phyloP scores from a whole-genome alignment of 2,113 vertebrate species.

The Elephantulus edwardii region DNA sequence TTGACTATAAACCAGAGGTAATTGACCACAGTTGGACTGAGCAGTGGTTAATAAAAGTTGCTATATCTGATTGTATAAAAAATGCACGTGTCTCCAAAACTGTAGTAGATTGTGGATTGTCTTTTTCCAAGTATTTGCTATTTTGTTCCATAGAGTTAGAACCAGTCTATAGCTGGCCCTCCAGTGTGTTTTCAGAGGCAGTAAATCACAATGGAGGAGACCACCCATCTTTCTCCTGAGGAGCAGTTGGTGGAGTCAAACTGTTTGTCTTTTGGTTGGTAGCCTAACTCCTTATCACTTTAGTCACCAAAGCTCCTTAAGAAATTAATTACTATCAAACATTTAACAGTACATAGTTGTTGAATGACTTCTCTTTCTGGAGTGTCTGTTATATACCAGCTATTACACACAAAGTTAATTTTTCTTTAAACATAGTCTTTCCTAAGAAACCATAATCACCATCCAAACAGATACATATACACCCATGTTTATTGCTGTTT shows the following conservation, averaged over 20 bases:
- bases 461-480: too few relatives aligned
- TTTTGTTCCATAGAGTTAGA: too few relatives aligned
- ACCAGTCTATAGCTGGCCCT: too few relatives aligned
- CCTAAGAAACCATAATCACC: too few relatives aligned
- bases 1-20: neutral
- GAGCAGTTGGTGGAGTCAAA: too few relatives aligned
- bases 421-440: neutral
- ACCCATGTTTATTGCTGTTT: too few relatives aligned
- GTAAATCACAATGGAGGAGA: too few relatives aligned
- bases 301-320: too few relatives aligned
- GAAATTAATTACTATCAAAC: constrained; percentile 29
- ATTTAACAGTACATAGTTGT: constrained; percentile 1
- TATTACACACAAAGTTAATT: neutral
- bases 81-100: constrained; percentile 5
- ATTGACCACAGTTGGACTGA: neutral
- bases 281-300: too few relatives aligned
- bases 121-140: neutral
- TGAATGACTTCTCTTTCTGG: constrained; percentile 39
- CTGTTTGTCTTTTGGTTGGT: too few relatives aligned
- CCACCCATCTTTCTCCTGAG: too few relatives aligned
- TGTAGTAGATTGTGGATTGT: neutral
- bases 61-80: constrained; percentile 5
- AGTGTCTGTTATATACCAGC: neutral
- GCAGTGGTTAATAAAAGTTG: neutral
- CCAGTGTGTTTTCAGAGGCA: too few relatives aligned